Base-by-base conservation (phyloP, 1,140 invertebrate species). In the Pseudomyrmex dendroicus region DNA sequence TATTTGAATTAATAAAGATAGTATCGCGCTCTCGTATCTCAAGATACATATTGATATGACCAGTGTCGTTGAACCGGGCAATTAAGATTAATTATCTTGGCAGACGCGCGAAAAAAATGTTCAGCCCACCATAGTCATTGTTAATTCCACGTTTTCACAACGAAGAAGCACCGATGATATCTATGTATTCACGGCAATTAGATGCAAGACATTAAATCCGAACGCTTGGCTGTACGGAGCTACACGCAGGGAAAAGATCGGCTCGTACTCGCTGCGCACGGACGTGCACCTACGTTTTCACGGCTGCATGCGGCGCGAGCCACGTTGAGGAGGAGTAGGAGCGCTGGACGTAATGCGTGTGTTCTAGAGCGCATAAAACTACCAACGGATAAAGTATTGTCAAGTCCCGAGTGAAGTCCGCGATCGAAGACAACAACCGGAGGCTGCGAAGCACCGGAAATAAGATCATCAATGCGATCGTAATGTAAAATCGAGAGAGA, bases 311-410 rank as follows among this genome's bases (percentile, higher is more conserved):
- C 35, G 35, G 35, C 35, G 35, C 35, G 35, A 35, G 35, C 5
- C 63, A 70, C 52, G 56, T 68, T 87, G 83, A 35, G 64, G 80
- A 91, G 89, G 84, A 90, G 87, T 73, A 86, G 86, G 83, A 86
- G 87, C 90, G 90, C 82, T 50, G 72, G 87, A 87, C 86, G 90
- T 93, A 94, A 94, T 91, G 90, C 92, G 92, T 93, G 93, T 91
- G 94, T 94, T 94, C 91, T 89, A 94, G 94, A 94, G 94, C 94
- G 93, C 90, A 86, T 91, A 94, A 89, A 92, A 83, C 70, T 13
- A 35, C 15, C 25, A 22, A 73, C 70, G 13, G 93, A 20, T 84
- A 92, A 94, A 94, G 89, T 93, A 93, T 82, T 94, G 94, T 84
- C 92, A 35, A 44, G 17, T 15, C n/a, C 8, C 8, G 17, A 17